A percentile compares a stretch with the other conserved stretches of the same genome.
Evolutionary conservation across 92 coral and sea anemone genomes (phyloP).

Genomic region (Epizoanthus illoricatus): DNA sequence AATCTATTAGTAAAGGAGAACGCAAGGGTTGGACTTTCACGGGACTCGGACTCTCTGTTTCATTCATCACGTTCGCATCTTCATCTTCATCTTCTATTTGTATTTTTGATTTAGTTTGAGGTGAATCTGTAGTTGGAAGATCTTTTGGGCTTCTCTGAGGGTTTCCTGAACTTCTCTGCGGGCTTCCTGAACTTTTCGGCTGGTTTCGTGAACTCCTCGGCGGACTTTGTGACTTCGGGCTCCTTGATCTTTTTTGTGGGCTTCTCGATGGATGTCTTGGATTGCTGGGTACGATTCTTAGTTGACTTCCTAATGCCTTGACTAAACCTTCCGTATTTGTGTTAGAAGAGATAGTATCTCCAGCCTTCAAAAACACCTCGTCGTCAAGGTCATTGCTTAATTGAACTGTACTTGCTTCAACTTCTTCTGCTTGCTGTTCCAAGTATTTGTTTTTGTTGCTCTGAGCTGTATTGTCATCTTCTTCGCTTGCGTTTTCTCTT

Average conservation of each 20-base stretch:
- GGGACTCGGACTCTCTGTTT: neutral
- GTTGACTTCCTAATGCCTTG: neutral
- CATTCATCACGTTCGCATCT: neutral
- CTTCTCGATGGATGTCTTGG: slow-evolving; percentile 1
- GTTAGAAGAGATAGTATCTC: too few relatives aligned
- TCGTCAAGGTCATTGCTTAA: too few relatives aligned
- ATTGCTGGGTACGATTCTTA: neutral
- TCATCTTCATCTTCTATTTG: neutral
- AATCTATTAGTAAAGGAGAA: slow-evolving; percentile 1
- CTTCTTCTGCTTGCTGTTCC: too few relatives aligned
- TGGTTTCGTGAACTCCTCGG: neutral
- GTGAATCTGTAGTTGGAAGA: neutral
- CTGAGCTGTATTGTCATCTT: neutral
- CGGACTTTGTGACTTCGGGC: neutral
- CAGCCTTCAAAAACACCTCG: too few relatives aligned
- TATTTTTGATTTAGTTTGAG: neutral
- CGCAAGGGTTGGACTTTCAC: neutral
- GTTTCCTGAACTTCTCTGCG: neutral
- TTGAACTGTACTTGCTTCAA: too few relatives aligned
- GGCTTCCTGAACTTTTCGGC: neutral
- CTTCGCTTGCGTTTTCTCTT: neutral
- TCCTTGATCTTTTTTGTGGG: neutral
- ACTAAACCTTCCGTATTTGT: too few relatives aligned
- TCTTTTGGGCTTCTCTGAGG: neutral
- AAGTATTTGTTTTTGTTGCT: too few relatives aligned